Evolutionary conservation across 2,888 invertebrate genomes (phyloP), one percentile per base, ranked within the genome.

Genomic region (Temnothorax rugatulus): DNA sequence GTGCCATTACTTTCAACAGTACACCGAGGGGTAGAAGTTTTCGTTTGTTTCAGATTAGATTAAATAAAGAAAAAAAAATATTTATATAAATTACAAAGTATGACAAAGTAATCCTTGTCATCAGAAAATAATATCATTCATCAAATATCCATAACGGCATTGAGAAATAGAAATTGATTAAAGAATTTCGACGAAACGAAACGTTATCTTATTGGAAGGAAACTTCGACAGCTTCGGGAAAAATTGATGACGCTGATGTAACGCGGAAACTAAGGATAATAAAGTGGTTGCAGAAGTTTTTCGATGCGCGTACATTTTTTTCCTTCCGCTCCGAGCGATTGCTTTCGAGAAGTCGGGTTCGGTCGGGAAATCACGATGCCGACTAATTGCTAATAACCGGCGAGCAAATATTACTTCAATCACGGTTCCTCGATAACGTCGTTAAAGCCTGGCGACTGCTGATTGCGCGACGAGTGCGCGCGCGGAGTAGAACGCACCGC

Each of bases 361-460:
- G 81, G 54, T 54, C 74, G 82, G 83, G 86, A 73, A 86, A 69
- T 81, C 75, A 59, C 83, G 86, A 89, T 75, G 84, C 84, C 90
- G 64, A 66, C 69, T 90, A 90, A 90, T 90, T 90, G 89, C 85
- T 90, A 87, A 90, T 89, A 89, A 89, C 89, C 88, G 82, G 57
- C 83, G 84, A 82, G 88, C 89, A 88, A 90, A 90, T 89, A 87
- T 90, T 87, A 88, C 85, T 90, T 90, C 88, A 90, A 90, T 90
- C 90, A 90, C 83, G 87, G 86, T 83, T 89, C 81, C 85, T 86
- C 90, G 88, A 89, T 90, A 90, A 90, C 86, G 85, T 87, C 84
- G 88, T 90, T 90, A 90, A 87, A 82, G 64, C 77, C 61, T 63
- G 21, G 86, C 73, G 89, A 87, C 86, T 88, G 83, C 84, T 90